Evolutionary conservation across 92 coral and sea anemone species (phyloP), one percentile per base, ranked within the genome.

Genomic region (Bergia sp.): DNA sequence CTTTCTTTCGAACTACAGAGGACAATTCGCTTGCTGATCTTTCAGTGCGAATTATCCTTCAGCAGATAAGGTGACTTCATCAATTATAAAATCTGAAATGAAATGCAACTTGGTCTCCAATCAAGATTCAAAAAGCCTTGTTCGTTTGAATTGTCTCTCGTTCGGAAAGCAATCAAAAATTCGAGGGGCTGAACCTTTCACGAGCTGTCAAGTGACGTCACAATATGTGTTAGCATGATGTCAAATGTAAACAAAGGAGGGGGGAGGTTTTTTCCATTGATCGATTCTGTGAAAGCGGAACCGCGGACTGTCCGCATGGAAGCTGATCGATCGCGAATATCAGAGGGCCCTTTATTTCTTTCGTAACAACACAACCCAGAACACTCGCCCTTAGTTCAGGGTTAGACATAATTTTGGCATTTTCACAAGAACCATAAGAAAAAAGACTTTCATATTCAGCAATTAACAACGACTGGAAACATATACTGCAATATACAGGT

Each of bases 171-270:
- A 71, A 84, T 84, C 87, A 84, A 84, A 81, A 84, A 71, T 84
- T 83, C 78, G 77, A 74, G 50, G 87, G 87, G 79, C 79, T 71
- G 87, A 67, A 44, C 87, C 36, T 45, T 84, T 71, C 87, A 16
- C 89, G 90, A 90, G 79, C 92, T 93, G 96, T 94, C 98, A 93
- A 12, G 81, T 95, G 98, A 95, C 98, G 98, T 95, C 98, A 95
- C 98, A 94, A 95, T 95, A 87, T 91, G 87, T 87, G 91, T 94
- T 90, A 84, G 93, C 90, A 89, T 94, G 98, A 95, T 94, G 98
- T 95, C 98, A 94, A 92, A 91, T 95, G 98, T 95, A 96, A 95
- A 95, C 98, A 95, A 94, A 92, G 90, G 95, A 80, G 90, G 86
- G 88, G 94, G 96, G 95, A 91, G 93, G 96, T 91, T 89, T 91